phyloP scores from a whole-genome alignment of 92 coral and sea anemone species.

The Actinernus sp. region DNA sequence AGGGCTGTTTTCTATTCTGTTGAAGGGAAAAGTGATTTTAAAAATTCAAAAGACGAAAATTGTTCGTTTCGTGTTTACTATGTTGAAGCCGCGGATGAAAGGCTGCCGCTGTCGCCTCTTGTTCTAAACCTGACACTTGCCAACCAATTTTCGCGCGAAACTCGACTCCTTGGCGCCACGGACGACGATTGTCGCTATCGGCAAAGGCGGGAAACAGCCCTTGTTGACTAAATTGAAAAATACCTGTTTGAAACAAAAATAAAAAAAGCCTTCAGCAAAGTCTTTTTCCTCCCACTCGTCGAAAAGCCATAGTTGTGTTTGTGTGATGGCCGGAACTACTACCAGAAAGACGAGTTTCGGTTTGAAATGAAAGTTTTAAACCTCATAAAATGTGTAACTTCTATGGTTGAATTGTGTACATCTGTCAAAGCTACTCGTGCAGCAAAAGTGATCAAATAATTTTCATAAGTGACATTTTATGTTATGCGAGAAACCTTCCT shows the following conservation, averaged over 20 bases:
- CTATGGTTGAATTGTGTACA: too few relatives aligned
- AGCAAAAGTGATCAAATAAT: not conserved
- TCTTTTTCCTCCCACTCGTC: not conserved
- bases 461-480: not conserved
- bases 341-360: not conserved
- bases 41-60: not conserved
- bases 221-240: slow-evolving; percentile 7
- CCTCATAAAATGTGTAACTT: too few relatives aligned
- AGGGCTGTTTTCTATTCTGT: not conserved
- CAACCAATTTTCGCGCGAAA: slow-evolving; percentile 49
- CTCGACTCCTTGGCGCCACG: slow-evolving; percentile 75
- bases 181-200: slow-evolving; percentile 48
- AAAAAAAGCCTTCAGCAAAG: slow-evolving; percentile 4
- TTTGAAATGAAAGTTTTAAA: too few relatives aligned
- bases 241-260: not conserved
- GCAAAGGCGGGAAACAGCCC: slow-evolving; percentile 44
- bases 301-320: not conserved
- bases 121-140: slow-evolving; percentile 46
- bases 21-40: not conserved
- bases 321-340: not conserved
- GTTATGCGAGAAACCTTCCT: too few relatives aligned
- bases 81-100: slow-evolving; percentile 5
- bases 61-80: not conserved
- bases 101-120: slow-evolving; percentile 54
- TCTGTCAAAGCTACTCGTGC: not conserved